These are phyloP conservation scores for Sturnus vulgaris DNA, from an alignment of 2,113 vertebrate genomes.

Conservation along the genomic window DNA sequence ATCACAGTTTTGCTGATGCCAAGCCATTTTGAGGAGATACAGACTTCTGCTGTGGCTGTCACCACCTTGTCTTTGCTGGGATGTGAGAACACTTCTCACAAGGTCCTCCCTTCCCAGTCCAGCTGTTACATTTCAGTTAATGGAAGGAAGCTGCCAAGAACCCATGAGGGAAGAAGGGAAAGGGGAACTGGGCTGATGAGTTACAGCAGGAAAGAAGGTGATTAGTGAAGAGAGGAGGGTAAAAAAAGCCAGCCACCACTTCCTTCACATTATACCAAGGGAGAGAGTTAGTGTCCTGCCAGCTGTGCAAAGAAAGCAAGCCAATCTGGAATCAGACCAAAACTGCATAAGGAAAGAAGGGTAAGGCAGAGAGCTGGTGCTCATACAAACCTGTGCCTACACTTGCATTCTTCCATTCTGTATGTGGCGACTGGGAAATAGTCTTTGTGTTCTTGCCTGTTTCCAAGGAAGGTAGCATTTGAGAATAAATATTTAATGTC, in stretches of 20 bases:
- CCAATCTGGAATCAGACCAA: background rate
- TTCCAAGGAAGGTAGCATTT: background rate
- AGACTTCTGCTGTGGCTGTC: background rate
- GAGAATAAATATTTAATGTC: background rate
- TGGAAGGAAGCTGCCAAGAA: background rate
- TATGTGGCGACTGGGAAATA: background rate
- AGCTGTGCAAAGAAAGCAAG: background rate
- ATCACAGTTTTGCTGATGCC: background rate
- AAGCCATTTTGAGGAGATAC: background rate
- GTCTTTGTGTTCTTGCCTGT: background rate
- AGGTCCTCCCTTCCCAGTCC: background rate
- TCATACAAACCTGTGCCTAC: background rate
- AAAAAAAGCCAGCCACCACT: background rate
- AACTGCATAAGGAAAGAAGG: background rate
- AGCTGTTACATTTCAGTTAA: background rate
- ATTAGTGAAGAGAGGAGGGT: background rate
- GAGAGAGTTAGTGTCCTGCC: background rate
- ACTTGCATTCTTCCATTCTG: background rate
- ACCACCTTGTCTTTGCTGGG: background rate
- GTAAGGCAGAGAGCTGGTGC: background rate
- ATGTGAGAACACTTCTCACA: background rate
- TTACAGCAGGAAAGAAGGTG: background rate
- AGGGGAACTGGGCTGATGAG: background rate
- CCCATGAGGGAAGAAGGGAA: background rate
- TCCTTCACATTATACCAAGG: background rate